phyloP scores from a whole-genome alignment of 1,140 invertebrate genomes.

The Calephelis nemesis region DNA sequence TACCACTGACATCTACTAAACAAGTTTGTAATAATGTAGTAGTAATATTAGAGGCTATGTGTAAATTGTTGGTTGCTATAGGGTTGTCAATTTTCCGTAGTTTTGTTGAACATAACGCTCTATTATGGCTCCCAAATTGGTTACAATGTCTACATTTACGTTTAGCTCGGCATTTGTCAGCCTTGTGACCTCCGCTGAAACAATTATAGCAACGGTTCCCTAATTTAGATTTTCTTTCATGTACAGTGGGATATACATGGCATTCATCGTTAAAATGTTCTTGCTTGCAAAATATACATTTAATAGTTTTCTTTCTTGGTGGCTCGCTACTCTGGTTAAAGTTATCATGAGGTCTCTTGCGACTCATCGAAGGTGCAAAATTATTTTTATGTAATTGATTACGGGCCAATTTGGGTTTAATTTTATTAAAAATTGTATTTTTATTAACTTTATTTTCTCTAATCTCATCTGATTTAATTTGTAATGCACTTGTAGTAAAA shows the following conservation, averaged over 20 bases:
- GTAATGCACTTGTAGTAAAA: too few relatives aligned
- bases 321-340: conserved; percentile 1
- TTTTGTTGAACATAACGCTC: conserved; percentile 22
- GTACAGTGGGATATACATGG: background rate
- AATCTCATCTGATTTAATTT: too few relatives aligned
- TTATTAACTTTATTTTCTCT: too few relatives aligned
- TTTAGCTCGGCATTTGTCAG: conserved; percentile 20
- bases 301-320: conserved; percentile 14
- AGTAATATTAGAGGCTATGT: background rate
- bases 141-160: conserved; percentile 22
- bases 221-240: conserved; percentile 22
- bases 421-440: too few relatives aligned
- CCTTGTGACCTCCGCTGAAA: conserved; percentile 22
- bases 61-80: conserved; percentile 18
- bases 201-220: conserved; percentile 27
- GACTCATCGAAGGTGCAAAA: background rate
- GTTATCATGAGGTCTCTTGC: background rate
- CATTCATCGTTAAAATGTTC: conserved; percentile 29
- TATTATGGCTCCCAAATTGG: conserved; percentile 20
- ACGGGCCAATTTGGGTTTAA: too few relatives aligned
- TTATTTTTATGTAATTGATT: background rate
- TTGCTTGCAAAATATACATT: conserved; percentile 22
- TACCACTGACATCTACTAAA: background rate
- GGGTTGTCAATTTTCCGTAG: background rate
- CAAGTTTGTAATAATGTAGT: conserved; percentile 25